A percentile compares a stretch with the other conserved stretches of the same genome.
Conservation (phyloP, 2,888 invertebrate genomes). For the Hypolimnas misippus region DNA sequence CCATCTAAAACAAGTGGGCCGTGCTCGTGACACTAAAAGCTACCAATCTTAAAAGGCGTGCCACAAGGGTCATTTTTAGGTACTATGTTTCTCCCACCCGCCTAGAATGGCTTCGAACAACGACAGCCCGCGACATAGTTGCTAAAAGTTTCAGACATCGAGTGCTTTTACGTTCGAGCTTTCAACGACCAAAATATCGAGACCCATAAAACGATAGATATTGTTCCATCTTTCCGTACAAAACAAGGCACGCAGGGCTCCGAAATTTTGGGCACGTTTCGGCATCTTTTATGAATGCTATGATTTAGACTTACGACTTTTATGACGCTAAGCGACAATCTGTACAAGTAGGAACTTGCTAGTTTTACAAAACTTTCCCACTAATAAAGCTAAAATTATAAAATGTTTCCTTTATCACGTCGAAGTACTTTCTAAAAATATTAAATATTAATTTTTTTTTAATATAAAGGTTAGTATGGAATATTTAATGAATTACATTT, state of each 20-base stretch:
- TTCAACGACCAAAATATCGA: conserved; percentile 54
- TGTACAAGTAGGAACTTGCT: conserved; percentile 54
- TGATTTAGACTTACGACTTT: conserved; percentile 72
- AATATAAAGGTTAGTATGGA: too few relatives aligned
- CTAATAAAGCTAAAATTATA: conserved; percentile 43
- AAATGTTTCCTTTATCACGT: too few relatives aligned
- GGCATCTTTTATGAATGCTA: conserved; percentile 56
- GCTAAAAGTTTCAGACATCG: conserved; percentile 79
- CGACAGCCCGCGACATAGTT: conserved; percentile 70
- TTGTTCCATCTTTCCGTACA: conserved; percentile 42
- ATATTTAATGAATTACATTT: too few relatives aligned
- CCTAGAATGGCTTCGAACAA: conserved; percentile 68
- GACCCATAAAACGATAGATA: conserved; percentile 44
- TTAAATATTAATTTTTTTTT: too few relatives aligned
- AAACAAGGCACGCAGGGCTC: conserved; percentile 47
- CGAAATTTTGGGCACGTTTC: conserved; percentile 48
- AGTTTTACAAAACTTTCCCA: conserved; percentile 50
- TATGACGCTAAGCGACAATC: conserved; percentile 64
- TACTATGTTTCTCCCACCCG: conserved; percentile 61
- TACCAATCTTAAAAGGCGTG: conserved; percentile 64
- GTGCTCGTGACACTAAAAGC: conserved; percentile 68
- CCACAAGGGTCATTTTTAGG: conserved; percentile 73
- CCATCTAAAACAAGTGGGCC: conserved; percentile 21
- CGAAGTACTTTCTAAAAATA: too few relatives aligned
- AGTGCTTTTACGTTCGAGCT: conserved; percentile 73